These are phyloP conservation scores for Atta texana DNA, from an alignment of 1,140 invertebrate genomes.

Conservation along the genomic window DNA sequence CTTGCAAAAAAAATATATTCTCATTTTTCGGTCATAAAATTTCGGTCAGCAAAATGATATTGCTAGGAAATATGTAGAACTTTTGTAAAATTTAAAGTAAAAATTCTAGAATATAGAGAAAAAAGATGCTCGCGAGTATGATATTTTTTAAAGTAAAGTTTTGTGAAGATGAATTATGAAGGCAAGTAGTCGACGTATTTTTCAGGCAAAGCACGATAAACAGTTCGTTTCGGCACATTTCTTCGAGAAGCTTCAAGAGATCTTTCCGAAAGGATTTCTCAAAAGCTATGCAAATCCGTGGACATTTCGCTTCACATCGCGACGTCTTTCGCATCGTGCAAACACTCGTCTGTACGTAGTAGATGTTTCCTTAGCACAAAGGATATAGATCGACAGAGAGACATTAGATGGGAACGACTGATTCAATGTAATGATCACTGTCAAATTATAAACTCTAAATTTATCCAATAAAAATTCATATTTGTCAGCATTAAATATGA, in stretches of 20 bases:
- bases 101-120: neutral
- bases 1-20: neutral
- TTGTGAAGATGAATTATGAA: neutral
- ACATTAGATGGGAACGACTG: conserved; percentile 67
- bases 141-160: conserved; percentile 14
- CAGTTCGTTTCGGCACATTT: conserved; percentile 40
- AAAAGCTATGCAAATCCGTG: conserved; percentile 39
- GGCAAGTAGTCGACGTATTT: conserved; percentile 11
- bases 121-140: conserved; percentile 7
- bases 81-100: neutral
- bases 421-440: conserved; percentile 46
- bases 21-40: conserved; percentile 2
- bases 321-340: conserved; percentile 66
- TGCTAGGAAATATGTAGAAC: neutral
- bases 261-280: conserved; percentile 24
- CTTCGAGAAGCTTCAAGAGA: conserved; percentile 46
- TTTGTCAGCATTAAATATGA: neutral
- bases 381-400: conserved; percentile 61
- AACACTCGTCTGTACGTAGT: conserved; percentile 46
- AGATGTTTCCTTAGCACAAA: conserved; percentile 40
- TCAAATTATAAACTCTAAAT: neutral
- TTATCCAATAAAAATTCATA: neutral
- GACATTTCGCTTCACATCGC: conserved; percentile 41
- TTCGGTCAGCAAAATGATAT: neutral
- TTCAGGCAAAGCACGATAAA: conserved; percentile 65